phyloP scores from a whole-genome alignment of 2,113 vertebrate genomes.

The Corythaeola cristata region DNA sequence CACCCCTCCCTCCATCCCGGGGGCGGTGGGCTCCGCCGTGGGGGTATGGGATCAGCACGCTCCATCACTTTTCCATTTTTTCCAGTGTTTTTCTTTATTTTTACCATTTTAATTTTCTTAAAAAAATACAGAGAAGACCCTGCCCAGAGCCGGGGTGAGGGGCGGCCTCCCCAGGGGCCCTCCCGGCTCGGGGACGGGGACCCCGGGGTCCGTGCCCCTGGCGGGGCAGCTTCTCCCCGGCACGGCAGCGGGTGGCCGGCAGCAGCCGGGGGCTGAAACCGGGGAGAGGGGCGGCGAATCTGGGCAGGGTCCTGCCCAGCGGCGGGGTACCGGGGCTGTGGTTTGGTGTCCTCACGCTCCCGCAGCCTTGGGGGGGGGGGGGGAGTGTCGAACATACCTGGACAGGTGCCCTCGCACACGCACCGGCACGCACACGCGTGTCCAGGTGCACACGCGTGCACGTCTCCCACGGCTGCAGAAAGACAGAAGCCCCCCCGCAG shows the following conservation, averaged over 20 bases:
- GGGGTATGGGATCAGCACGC: background rate
- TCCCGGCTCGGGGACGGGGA: background rate
- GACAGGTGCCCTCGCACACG: background rate
- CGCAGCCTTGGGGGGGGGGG: too few species aligned
- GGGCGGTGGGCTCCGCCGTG: background rate
- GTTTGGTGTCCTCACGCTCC: background rate
- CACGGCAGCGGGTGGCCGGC: background rate
- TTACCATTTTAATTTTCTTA: background rate
- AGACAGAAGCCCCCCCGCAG: too few species aligned
- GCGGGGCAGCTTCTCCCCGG: background rate
- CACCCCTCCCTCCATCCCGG: background rate
- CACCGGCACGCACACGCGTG: background rate
- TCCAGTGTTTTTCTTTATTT: background rate
- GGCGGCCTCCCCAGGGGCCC: background rate
- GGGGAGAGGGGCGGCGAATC: too few species aligned
- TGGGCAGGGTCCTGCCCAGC: too few species aligned
- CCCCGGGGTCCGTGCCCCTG: background rate
- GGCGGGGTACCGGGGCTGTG: background rate
- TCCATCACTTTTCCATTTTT: background rate
- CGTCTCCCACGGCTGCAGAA: background rate
- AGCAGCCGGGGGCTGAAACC: background rate
- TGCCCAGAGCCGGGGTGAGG: too few species aligned
- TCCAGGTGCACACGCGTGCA: accelerated
- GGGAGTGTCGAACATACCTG: background rate
- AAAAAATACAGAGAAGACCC: background rate